Percentiles rank a stretch among this genome's conserved stretches.
These are phyloP conservation scores for Acropora yongei DNA, from an alignment of 64 coral and sea anemone genomes.

Conservation along the genomic window DNA sequence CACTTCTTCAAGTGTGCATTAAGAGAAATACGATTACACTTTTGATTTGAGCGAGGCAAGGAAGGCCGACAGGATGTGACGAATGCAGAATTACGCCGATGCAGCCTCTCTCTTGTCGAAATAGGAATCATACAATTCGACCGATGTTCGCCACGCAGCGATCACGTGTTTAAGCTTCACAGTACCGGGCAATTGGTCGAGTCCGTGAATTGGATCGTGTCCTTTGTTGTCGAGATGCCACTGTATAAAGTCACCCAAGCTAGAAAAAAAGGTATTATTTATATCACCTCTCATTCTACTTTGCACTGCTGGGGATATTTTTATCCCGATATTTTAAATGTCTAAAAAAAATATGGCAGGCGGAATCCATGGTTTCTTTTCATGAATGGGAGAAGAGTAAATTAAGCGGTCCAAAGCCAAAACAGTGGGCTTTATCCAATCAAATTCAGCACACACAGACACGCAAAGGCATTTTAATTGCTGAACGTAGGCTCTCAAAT, in stretches of 20 bases:
- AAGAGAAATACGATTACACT: too few relatives aligned
- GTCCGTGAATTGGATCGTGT: slow-evolving; percentile 23
- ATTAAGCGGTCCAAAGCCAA: too few relatives aligned
- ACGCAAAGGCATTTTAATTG: too few relatives aligned
- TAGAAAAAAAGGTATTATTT: background rate
- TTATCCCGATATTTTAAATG: background rate
- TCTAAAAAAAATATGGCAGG: too few relatives aligned
- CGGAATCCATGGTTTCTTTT: too few relatives aligned
- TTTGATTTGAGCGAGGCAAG: too few relatives aligned
- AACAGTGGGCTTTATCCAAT: too few relatives aligned
- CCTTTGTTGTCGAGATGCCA: slow-evolving; percentile 52
- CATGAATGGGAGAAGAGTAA: too few relatives aligned
- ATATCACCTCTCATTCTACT: background rate
- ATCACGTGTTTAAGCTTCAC: slow-evolving; percentile 53
- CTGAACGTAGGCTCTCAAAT: too few relatives aligned
- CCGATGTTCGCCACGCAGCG: slow-evolving; percentile 44
- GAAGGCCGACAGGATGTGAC: background rate
- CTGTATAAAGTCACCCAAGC: slow-evolving; percentile 38
- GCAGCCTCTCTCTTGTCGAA: slow-evolving; percentile 29
- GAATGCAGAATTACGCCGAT: background rate
- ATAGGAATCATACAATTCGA: slow-evolving; percentile 31
- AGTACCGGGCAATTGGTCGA: background rate
- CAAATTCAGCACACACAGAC: too few relatives aligned
- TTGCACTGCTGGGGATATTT: background rate
- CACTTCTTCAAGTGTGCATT: too few relatives aligned